Evolutionary conservation across 2,113 vertebrate genomes (phyloP), one percentile per base, ranked within the genome.

Genomic region (Gorsachius goisagi): DNA sequence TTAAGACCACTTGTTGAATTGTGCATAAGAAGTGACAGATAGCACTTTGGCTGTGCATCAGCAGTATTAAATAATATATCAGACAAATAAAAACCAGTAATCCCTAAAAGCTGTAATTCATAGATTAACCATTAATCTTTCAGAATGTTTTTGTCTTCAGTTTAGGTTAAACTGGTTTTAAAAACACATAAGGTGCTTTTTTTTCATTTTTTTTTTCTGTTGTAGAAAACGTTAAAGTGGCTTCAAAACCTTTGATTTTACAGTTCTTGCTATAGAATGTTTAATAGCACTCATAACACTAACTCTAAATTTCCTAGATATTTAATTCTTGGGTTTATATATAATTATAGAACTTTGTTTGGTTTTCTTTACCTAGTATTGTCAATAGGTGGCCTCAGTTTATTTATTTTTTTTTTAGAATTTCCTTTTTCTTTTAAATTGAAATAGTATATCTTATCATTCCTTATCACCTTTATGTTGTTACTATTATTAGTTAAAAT

Each of bases 351-450:
- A 59, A 22, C 20, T 60, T 27, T 9, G 18, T 33, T 74, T 81
- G 15, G 18, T 92, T 74, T 90, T 59, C 37, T 86, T 83, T 77
- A 52, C 47, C 11, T 77, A n/a, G 18, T 73, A 49, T 44, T 95
- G 72, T 93, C 92, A 93, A 83, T 75, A 91, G 64, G 47, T 94
- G 60, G 82, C 80, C 95, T 84, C 89, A 69, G 74, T 53, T 93
- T 76, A 22, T 84, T 78, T 88, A 20, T 15, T 68, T 76, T 88
- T 88, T 76, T 49, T 67, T 50, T 32, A 60, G 33, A 60, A 64
- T 49, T 82, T 75, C 5, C 18, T 76, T 93, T 85, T 55, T 22
- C 22, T 87, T 89, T 75, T 30, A 81, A 72, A 68, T 63, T 50
- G 6, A 55, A 81, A 81, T 41, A 32, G 23, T 47, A 0, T 33